Conservation (phyloP, 2,797 vertebrate species). For the Emys orbicularis region DNA sequence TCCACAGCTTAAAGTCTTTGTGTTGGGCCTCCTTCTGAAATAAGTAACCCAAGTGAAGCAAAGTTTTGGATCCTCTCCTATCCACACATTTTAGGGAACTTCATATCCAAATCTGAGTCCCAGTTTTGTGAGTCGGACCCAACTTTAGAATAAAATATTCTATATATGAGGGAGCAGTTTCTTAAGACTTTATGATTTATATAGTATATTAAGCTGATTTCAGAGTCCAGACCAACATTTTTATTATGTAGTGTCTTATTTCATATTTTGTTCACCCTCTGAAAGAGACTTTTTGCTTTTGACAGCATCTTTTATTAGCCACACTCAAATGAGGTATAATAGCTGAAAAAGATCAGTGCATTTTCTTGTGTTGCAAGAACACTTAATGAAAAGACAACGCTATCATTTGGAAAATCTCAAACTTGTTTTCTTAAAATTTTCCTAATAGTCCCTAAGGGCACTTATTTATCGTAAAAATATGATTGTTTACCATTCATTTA, state of each 20-base stretch:
- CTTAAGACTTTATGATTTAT: conserved; percentile 16
- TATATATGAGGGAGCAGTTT: not conserved
- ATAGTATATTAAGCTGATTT: conserved; percentile 25
- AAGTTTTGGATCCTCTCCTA: conserved; percentile 36
- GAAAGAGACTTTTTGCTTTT: conserved; percentile 24
- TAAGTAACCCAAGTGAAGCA: not conserved
- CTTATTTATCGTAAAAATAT: not conserved
- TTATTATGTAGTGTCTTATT: not conserved
- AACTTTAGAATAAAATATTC: conserved; percentile 1
- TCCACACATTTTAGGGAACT: conserved; percentile 11
- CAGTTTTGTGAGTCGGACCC: conserved; percentile 28
- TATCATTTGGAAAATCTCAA: not conserved
- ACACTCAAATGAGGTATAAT: not conserved
- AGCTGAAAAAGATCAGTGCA: not conserved
- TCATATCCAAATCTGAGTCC: not conserved
- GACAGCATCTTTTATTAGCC: not conserved
- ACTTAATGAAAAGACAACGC: not conserved
- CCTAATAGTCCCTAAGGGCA: not conserved
- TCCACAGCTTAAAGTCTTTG: not conserved
- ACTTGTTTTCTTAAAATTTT: conserved; percentile 24
- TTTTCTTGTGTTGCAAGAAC: conserved; percentile 2
- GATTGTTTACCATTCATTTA: conserved; percentile 16
- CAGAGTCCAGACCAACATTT: not conserved
- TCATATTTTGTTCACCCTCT: not conserved
- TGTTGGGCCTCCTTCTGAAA: not conserved